Evolutionary conservation across 2,797 vertebrate species (phyloP).

Genomic region (Etheostoma perlongum): DNA sequence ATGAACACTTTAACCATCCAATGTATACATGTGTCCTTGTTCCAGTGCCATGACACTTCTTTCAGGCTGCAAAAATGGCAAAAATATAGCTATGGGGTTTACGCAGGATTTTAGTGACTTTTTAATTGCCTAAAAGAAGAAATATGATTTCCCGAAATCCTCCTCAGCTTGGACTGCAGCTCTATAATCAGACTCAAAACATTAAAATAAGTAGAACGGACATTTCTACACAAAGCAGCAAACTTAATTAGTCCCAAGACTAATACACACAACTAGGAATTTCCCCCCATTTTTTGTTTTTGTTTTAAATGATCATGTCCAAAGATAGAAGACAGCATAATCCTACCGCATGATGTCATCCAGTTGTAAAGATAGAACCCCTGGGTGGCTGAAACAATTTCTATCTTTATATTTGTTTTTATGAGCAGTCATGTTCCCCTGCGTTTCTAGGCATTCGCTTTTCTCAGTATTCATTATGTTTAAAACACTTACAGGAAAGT

Average conservation of each 20-base stretch:
- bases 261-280: constrained; percentile 12
- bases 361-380: background rate
- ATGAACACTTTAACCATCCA: background rate
- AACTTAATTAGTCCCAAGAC: constrained; percentile 41
- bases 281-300: background rate
- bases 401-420: constrained; percentile 47
- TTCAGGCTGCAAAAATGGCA: background rate
- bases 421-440: constrained; percentile 46
- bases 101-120: constrained; percentile 22
- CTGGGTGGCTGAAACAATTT: constrained; percentile 38
- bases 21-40: background rate
- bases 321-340: constrained; percentile 38
- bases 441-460: constrained; percentile 24
- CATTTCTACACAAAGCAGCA: constrained; percentile 25
- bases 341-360: constrained; percentile 45
- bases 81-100: constrained; percentile 25
- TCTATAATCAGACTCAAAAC: constrained; percentile 6
- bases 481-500: constrained; percentile 67
- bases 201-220: constrained; percentile 27
- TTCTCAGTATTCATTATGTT: constrained; percentile 60
- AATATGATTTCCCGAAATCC: constrained; percentile 27
- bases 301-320: constrained; percentile 35
- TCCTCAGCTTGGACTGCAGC: constrained; percentile 26
- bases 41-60: constrained; percentile 5
- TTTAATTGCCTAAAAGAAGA: constrained; percentile 24